A percentile compares a stretch with the other conserved stretches of the same genome.
phyloP scores from a whole-genome alignment of 2,888 invertebrate species.

The Mantis religiosa region DNA sequence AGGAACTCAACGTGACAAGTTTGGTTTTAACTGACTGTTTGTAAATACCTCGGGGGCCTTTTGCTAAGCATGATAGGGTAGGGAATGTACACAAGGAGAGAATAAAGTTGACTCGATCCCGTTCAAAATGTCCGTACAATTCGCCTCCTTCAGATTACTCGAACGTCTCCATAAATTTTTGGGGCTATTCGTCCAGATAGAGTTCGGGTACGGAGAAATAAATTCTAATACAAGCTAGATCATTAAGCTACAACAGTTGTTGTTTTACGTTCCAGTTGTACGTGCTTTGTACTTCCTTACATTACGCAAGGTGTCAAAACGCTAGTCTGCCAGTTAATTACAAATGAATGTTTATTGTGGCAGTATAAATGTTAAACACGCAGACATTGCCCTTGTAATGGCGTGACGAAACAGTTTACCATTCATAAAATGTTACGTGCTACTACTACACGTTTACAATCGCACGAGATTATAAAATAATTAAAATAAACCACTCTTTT shows the following conservation, averaged over 20 bases:
- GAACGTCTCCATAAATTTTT: too few relatives aligned
- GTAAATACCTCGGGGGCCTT: too few relatives aligned
- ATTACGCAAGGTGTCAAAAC: neutral
- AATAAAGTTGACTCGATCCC: too few relatives aligned
- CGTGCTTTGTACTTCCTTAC: neutral
- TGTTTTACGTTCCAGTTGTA: neutral
- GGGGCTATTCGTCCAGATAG: too few relatives aligned
- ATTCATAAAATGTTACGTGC: neutral
- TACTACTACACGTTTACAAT: neutral
- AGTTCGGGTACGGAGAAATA: too few relatives aligned
- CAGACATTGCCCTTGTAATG: neutral
- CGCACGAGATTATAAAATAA: neutral
- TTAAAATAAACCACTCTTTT: neutral
- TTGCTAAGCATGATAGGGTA: too few relatives aligned
- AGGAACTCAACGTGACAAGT: too few relatives aligned
- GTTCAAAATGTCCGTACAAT: too few relatives aligned
- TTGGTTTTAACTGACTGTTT: too few relatives aligned
- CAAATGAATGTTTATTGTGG: neutral
- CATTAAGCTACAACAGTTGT: neutral
- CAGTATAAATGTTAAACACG: neutral
- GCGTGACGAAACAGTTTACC: neutral
- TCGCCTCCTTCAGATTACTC: too few relatives aligned
- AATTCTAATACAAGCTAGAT: neutral
- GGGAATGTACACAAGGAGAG: too few relatives aligned
- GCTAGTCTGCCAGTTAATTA: neutral